Percentiles rank a stretch among this genome's conserved stretches.
Conservation (phyloP, 2,113 vertebrate species). For the Ancistrus triradiatus region DNA sequence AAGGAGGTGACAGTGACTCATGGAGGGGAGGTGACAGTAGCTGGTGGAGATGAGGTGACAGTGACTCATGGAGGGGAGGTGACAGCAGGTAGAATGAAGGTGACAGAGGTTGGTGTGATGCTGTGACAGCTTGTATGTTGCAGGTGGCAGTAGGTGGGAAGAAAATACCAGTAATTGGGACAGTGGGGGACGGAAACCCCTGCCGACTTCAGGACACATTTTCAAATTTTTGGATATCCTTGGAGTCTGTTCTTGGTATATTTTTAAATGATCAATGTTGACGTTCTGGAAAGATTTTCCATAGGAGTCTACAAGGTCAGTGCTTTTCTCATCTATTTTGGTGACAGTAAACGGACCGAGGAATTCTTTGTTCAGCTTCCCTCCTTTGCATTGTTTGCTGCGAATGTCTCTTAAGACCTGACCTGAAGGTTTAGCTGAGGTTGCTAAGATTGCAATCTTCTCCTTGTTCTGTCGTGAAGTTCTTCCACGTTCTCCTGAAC, state of each 20-base stretch:
- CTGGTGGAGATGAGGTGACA: no score
- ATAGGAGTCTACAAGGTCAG: no score
- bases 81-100: no score
- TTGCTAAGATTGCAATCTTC: not conserved
- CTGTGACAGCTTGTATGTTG: no score
- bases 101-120: not conserved
- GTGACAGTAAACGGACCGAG: not conserved
- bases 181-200: not conserved
- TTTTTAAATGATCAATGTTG: constrained; percentile 5
- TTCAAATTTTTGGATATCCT: not conserved
- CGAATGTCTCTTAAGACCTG: not conserved
- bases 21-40: not conserved
- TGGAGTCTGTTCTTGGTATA: not conserved
- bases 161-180: not conserved
- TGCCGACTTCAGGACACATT: not conserved
- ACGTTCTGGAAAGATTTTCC: no score
- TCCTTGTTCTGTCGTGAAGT: not conserved
- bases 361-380: not conserved
- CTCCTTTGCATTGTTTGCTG: not conserved
- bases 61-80: no score
- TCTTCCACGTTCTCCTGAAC: not conserved
- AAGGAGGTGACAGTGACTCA: no score
- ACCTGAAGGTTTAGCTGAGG: not conserved
- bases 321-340: not conserved
- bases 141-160: not conserved